phyloP scores from a whole-genome alignment of 2,797 vertebrate species.

The Sparus aurata region DNA sequence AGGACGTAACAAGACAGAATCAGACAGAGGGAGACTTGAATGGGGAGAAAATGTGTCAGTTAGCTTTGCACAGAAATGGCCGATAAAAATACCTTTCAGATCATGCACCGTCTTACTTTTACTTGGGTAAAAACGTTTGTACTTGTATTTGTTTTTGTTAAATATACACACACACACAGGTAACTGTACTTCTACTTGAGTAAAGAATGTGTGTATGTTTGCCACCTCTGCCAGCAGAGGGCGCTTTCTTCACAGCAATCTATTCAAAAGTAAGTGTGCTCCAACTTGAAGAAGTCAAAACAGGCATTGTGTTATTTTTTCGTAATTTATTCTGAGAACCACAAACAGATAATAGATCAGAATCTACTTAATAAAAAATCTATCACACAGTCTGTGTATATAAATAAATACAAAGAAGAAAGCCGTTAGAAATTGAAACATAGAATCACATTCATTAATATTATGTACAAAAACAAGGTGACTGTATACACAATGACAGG shows the following conservation, averaged over 20 bases:
- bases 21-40: too few species aligned
- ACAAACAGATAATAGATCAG: conserved; percentile 52
- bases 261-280: neutral
- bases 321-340: conserved; percentile 71
- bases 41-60: too few species aligned
- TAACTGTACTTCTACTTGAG: too few species aligned
- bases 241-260: conserved; percentile 1
- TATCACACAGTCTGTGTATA: conserved; percentile 49
- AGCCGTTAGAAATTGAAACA: conserved; percentile 57
- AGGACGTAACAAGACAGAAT: too few species aligned
- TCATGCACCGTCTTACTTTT: too few species aligned
- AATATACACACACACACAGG: too few species aligned
- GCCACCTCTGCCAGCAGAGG: conserved; percentile 42
- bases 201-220: too few species aligned
- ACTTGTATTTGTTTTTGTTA: too few species aligned
- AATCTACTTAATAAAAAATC: conserved; percentile 52
- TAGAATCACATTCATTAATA: conserved; percentile 54
- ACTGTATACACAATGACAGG: conserved; percentile 28
- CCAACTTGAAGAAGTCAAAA: neutral
- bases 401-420: conserved; percentile 79
- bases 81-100: too few species aligned
- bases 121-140: too few species aligned
- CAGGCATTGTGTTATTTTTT: conserved; percentile 8
- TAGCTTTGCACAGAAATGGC: too few species aligned
- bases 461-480: conserved; percentile 63